Evolutionary conservation across 1,140 invertebrate genomes (phyloP).

Genomic region (Cydia splendana): DNA sequence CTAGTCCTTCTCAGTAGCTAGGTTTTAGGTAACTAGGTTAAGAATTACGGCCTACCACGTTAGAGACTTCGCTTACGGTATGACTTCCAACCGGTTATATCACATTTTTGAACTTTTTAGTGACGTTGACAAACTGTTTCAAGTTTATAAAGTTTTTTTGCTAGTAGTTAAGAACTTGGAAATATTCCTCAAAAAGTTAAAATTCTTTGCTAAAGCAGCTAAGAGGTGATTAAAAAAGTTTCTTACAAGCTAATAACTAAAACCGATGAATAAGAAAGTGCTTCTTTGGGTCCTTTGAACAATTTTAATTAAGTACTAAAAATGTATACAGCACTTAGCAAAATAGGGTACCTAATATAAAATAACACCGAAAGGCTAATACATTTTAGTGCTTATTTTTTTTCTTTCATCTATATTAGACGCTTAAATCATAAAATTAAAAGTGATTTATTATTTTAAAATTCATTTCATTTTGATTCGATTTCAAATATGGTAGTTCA

Average conservation of each 20-base stretch:
- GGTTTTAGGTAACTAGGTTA: too few species aligned
- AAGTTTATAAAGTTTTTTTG: neutral
- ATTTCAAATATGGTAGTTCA: too few species aligned
- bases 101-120: neutral
- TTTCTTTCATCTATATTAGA: too few species aligned
- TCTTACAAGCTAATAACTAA: conserved; percentile 13
- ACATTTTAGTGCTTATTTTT: too few species aligned
- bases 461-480: too few species aligned
- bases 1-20: too few species aligned
- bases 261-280: neutral
- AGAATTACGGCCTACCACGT: too few species aligned
- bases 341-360: neutral
- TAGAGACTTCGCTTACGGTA: too few species aligned
- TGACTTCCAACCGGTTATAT: too few species aligned
- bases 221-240: conserved; percentile 25
- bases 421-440: too few species aligned
- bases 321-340: neutral
- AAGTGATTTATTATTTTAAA: too few species aligned
- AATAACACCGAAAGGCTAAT: neutral
- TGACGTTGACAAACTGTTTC: neutral
- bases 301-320: neutral
- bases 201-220: conserved; percentile 7
- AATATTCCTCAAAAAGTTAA: conserved; percentile 9
- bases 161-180: conserved; percentile 16
- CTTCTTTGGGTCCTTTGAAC: neutral